Evolutionary conservation across 2,888 invertebrate genomes (phyloP), one percentile per base, ranked within the genome.

Genomic region (Drosophila helvetica): DNA sequence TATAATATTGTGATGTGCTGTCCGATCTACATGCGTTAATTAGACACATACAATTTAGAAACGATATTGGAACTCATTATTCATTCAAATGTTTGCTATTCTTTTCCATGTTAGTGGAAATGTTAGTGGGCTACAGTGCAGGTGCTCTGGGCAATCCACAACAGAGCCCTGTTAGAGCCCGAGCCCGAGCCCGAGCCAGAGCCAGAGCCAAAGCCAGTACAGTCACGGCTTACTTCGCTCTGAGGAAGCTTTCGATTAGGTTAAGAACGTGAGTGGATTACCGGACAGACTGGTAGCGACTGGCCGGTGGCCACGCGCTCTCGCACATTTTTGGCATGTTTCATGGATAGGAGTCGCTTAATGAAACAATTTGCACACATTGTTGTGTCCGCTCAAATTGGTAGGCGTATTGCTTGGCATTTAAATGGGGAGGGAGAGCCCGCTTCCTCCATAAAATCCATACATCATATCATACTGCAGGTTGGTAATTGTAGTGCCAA

Each of bases 321-420:
- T 62, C 55, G 55, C 54, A 73, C 64, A 63, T 67, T 48, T 69
- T 74, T 58, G 77, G 60, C 72, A 71, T 81, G 43, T 70, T 59
- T 45, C 42, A 18, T 47, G 33, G 60, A 30, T 65, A 19, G 33
- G 57, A 55, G 50, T 56, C 57, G 57, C 55, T 27, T 79, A 87
- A 85, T 85, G 33, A 79, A 81, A 64, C 70, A 38, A 77, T 87
- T 87, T 87, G 86, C 88, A 79, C 75, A 77, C 86, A 87, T 63
- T 64, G 65, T 54, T 33, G 69, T 61, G 38, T 19, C 30, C 43
- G 18, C 22, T 30, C 53, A 38, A 74, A 65, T 55, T 19, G 48
- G 52, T 53, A 48, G 43, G 56, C 33, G 27, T 19, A 25, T 43
- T 27, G 27, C 47, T 48, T 30, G 70, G 52, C 9, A 62, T 46